phyloP scores from a whole-genome alignment of 2,113 vertebrate genomes.

The Lamprotornis superbus region DNA sequence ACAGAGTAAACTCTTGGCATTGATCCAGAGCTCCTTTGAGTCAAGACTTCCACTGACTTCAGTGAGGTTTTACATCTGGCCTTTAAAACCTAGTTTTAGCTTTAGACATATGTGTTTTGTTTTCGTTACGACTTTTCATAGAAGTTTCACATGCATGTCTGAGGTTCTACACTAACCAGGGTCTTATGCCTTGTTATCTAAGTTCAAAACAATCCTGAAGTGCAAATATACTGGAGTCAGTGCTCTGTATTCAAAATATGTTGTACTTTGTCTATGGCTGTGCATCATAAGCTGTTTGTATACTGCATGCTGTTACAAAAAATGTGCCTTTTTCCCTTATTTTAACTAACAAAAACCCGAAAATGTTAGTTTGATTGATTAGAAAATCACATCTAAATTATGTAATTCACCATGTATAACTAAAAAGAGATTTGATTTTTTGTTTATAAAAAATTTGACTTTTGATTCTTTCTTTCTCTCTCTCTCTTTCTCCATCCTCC shows the following conservation, averaged over 20 bases:
- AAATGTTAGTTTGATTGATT: neutral
- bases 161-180: neutral
- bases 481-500: fast-evolving
- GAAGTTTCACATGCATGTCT: neutral
- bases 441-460: neutral
- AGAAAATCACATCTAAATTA: neutral
- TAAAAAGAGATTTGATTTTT: neutral
- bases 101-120: neutral
- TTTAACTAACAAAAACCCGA: neutral
- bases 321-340: neutral
- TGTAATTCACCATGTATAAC: neutral
- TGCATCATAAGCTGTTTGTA: neutral
- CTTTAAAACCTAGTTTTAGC: neutral
- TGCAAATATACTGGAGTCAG: neutral
- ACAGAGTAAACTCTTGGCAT: neutral
- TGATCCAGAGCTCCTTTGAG: neutral
- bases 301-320: neutral
- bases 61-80: neutral
- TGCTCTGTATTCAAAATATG: neutral
- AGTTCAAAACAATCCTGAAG: neutral
- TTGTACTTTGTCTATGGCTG: neutral
- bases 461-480: neutral
- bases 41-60: neutral
- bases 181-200: neutral
- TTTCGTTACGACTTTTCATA: neutral